A percentile compares a stretch with the other conserved stretches of the same genome.
Evolutionary conservation across 2,797 vertebrate species (phyloP).

Genomic region (Malacoraja senta): DNA sequence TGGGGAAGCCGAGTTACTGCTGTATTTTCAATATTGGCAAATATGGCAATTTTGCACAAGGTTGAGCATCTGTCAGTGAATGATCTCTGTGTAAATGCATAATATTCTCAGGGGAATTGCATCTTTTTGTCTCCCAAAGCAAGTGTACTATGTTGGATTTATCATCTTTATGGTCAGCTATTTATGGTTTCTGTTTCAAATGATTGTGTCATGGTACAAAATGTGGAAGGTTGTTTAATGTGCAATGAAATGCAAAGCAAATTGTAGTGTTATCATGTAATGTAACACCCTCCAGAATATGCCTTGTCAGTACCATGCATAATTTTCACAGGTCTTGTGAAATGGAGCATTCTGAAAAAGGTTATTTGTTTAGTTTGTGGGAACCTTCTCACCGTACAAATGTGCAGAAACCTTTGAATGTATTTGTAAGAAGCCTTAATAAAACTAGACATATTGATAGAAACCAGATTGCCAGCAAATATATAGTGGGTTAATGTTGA

Average conservation of each 20-base stretch:
- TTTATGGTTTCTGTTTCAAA: neutral
- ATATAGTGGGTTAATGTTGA: neutral
- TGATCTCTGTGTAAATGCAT: neutral
- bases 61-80: neutral
- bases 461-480: neutral
- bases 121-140: neutral
- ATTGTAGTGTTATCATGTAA: neutral
- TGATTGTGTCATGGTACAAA: slow-evolving; percentile 9
- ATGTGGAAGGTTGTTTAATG: neutral
- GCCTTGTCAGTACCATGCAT: slow-evolving; percentile 12
- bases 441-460: slow-evolving; percentile 15
- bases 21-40: slow-evolving; percentile 8
- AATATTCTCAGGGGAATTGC: neutral
- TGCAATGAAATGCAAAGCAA: slow-evolving; percentile 3
- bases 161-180: neutral
- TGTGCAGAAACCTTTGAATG: slow-evolving; percentile 24
- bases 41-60: neutral
- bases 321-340: slow-evolving; percentile 3
- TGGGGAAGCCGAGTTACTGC: neutral
- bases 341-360: neutral
- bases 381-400: slow-evolving; percentile 9
- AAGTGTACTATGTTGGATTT: neutral
- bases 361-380: neutral
- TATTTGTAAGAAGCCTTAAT: slow-evolving; percentile 29
- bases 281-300: slow-evolving; percentile 29